These are phyloP conservation scores for Falco naumanni DNA, from an alignment of 2,797 vertebrate species.

Conservation along the genomic window DNA sequence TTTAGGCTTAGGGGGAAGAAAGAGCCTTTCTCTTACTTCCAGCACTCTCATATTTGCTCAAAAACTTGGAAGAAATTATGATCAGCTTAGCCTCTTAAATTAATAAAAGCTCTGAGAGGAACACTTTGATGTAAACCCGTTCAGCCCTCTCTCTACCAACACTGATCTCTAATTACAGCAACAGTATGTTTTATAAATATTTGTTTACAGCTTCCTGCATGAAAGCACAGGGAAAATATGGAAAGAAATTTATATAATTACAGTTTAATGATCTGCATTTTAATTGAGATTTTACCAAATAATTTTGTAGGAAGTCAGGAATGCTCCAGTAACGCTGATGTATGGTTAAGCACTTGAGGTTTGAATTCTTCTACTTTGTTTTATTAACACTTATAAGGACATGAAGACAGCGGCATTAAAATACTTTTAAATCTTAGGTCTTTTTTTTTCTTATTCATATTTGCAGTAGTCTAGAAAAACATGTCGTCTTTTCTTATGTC, in stretches of 20 bases:
- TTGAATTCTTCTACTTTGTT: not conserved
- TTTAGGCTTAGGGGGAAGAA: not conserved
- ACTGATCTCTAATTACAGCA: slow-evolving; percentile 38
- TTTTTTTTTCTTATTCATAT: not conserved
- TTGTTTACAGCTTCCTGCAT: slow-evolving; percentile 29
- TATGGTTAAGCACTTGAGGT: not conserved
- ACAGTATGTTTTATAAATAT: slow-evolving; percentile 53
- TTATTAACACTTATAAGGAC: not conserved
- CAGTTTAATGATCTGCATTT: slow-evolving; percentile 45
- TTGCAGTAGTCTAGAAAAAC: not conserved
- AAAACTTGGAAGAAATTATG: not conserved
- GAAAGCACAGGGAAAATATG: slow-evolving; percentile 30
- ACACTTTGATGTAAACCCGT: not conserved
- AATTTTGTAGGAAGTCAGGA: not conserved
- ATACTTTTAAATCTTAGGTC: not conserved
- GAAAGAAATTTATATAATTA: slow-evolving; percentile 52
- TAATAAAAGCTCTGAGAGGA: not conserved
- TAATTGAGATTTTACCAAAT: slow-evolving; percentile 40
- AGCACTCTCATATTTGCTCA: not conserved
- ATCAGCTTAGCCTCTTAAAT: not conserved
- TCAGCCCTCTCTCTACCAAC: not conserved
- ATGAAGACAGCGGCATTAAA: not conserved
- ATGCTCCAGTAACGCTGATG: not conserved
- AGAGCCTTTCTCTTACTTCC: not conserved
- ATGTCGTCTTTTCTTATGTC: not conserved